Evolutionary conservation across 1,140 invertebrate species (phyloP), one percentile per base, ranked within the genome.

Genomic region (Nebria ingens): DNA sequence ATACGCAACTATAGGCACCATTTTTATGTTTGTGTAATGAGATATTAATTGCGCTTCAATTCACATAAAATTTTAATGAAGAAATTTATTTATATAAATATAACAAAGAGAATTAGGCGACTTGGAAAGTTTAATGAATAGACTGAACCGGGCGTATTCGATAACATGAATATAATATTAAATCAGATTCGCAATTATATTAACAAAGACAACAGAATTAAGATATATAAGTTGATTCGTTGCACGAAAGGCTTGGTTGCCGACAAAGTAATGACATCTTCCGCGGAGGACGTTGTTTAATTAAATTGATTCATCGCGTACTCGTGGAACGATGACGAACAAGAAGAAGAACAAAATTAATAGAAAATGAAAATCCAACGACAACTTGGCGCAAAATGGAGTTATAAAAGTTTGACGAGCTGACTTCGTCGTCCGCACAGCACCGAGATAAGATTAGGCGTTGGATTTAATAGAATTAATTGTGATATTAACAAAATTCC

Each of bases 401-500:
- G 9, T 45, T 45, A 17, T 45, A 45, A 45, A 45, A 45, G 40
- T 45, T 9, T 45, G 40, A 45, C 40, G 40, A 17, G 40, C 6
- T 34, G n/a, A 34, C 25, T 34, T 34, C n/a, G 25, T 6, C n/a
- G 25, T 45, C 9, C 15, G 25, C 25, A 34, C 15, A 12, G 40
- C 25, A 29, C 40, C 40, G 25, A 45, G 40, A 45, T 45, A 17
- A 45, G 40, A 45, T 45, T 45, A 45, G 40, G 40, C 40, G 17
- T 45, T 17, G 40, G 40, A 45, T 45, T 45, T 45, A 45, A 45
- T 45, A 45, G 40, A 45, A 45, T 45, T 45, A 45, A 45, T 45
- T 45, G 40, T 45, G 40, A 45, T 12, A 45, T 45, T 45, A 45
- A 45, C 40, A 45, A 45, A 45, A 45, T 45, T 45, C 40, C 15